A percentile compares a stretch with the other conserved stretches of the same genome.
Evolutionary conservation across 2,888 invertebrate genomes (phyloP).

Genomic region (Leptura quadrifasciata): DNA sequence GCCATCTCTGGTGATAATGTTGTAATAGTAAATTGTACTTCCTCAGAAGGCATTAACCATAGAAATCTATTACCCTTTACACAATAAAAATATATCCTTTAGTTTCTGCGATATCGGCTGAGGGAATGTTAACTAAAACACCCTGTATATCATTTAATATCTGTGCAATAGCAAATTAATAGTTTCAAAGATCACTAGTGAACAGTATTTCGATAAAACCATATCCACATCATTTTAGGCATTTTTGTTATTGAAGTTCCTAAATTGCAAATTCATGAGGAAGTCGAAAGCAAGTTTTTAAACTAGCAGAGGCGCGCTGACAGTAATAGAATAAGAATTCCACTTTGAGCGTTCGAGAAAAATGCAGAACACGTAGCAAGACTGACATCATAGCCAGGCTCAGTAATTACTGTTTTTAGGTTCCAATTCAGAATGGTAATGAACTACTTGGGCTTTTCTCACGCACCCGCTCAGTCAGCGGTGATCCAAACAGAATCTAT

Average conservation of each 20-base stretch:
- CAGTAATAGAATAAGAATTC: constrained; percentile 1
- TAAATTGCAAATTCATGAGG: constrained; percentile 1
- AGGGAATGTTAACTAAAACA: too few species aligned
- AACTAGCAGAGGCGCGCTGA: background rate
- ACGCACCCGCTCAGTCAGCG: constrained; percentile 55
- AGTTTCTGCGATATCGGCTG: too few species aligned
- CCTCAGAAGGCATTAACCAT: too few species aligned
- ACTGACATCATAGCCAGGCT: constrained; percentile 59
- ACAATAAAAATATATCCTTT: too few species aligned
- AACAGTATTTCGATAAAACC: background rate
- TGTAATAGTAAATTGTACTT: too few species aligned
- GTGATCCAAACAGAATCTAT: constrained; percentile 15
- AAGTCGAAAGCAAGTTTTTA: background rate
- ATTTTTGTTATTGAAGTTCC: background rate
- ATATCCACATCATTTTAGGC: background rate
- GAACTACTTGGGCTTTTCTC: constrained; percentile 61
- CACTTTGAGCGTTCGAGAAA: background rate
- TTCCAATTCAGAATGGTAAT: constrained; percentile 65
- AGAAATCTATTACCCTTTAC: too few species aligned
- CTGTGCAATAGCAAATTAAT: too few species aligned
- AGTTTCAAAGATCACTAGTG: too few species aligned
- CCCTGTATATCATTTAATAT: too few species aligned
- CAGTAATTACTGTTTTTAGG: constrained; percentile 65
- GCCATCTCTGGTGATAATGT: too few species aligned
- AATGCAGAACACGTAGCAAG: constrained; percentile 23